Evolutionary conservation across 2,797 vertebrate genomes (phyloP).

Genomic region (Cossypha caffra): DNA sequence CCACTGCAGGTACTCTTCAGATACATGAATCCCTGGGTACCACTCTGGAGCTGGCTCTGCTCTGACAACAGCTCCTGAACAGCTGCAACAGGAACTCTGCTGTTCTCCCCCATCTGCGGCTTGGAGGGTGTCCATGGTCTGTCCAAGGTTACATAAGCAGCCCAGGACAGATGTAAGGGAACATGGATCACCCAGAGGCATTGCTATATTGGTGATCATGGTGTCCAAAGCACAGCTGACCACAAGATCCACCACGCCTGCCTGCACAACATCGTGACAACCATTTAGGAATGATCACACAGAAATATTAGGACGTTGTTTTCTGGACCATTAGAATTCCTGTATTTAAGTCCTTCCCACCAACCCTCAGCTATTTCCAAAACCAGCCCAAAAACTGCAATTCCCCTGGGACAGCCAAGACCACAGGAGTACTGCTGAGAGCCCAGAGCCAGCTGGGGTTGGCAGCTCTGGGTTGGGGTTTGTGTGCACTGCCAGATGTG

Average conservation of each 20-base stretch:
- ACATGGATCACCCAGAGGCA: background rate
- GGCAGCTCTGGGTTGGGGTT: background rate
- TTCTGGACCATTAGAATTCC: background rate
- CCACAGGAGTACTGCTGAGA: rapidly evolving
- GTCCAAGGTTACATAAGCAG: background rate
- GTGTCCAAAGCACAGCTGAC: background rate
- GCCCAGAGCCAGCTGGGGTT: background rate
- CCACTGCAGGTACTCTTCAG: rapidly evolving
- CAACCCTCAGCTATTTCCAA: background rate
- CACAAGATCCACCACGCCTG: background rate
- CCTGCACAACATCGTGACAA: background rate
- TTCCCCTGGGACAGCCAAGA: background rate
- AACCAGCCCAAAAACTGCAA: background rate
- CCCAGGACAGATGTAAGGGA: background rate
- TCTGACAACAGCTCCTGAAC: background rate
- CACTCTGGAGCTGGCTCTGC: background rate
- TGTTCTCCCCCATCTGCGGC: background rate
- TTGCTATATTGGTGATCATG: rapidly evolving
- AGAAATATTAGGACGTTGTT: background rate
- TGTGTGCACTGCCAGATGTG: rapidly evolving
- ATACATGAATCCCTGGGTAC: background rate
- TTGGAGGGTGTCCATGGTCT: background rate
- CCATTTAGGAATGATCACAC: rapidly evolving
- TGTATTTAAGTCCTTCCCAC: background rate
- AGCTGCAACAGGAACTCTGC: background rate